phyloP scores from a whole-genome alignment of 2,888 invertebrate genomes.

The Torymus texanus region DNA sequence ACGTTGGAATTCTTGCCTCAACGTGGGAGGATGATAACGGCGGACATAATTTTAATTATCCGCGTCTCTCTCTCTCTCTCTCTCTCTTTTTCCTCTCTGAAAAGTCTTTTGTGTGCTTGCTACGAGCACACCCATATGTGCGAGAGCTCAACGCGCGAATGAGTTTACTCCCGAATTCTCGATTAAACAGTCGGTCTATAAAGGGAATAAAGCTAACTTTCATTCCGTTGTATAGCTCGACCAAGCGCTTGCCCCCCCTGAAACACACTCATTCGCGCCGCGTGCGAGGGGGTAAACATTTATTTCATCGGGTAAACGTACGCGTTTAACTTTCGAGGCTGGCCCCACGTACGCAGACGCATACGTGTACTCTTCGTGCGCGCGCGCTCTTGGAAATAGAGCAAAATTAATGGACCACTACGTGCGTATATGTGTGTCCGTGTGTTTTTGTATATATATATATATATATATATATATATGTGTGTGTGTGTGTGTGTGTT shows the following conservation, averaged over 20 bases:
- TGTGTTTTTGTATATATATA: too few relatives aligned
- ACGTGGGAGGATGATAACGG: background rate
- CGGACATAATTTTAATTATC: slow-evolving; percentile 15
- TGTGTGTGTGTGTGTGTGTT: background rate
- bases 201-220: slow-evolving; percentile 13
- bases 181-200: slow-evolving; percentile 1
- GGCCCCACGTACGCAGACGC: too few relatives aligned
- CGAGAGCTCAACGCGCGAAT: background rate
- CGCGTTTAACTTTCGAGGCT: background rate
- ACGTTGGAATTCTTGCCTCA: too few relatives aligned
- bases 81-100: too few relatives aligned
- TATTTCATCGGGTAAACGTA: slow-evolving; percentile 11
- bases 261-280: background rate
- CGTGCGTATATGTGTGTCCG: too few relatives aligned
- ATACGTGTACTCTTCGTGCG: too few relatives aligned
- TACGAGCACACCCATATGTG: background rate
- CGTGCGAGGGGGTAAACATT: slow-evolving; percentile 17
- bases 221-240: background rate
- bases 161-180: background rate
- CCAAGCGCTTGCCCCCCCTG: too few relatives aligned
- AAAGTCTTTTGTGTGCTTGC: too few relatives aligned
- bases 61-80: background rate
- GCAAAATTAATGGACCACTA: background rate
- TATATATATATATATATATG: too few relatives aligned
- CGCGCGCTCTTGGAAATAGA: background rate